Evolutionary conservation across 2,113 vertebrate genomes (phyloP), one percentile per base, ranked within the genome.

Genomic region (Silurus glanis): DNA sequence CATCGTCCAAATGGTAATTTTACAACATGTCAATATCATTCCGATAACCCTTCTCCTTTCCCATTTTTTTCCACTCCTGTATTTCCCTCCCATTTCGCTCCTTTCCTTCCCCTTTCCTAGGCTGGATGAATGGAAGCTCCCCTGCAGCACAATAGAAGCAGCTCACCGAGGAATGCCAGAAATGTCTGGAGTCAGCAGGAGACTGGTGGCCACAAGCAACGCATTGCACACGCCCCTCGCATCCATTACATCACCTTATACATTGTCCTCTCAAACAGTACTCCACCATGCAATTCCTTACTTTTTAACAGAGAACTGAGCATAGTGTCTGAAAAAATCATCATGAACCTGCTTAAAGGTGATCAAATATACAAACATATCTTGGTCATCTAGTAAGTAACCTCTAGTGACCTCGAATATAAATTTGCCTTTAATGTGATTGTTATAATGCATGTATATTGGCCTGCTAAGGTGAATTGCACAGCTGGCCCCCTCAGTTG

Each of bases 101-200:
- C 71, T 85, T 90, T 87, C 80, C 85, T 88, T 85, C 83, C 86
- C 83, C 19, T 87, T 85, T 87, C 81, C 81, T 84, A 80, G 61
- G 83, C 81, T 83, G 86, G 80, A 87, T 90, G 86, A 90, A 89
- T 87, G 83, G 87, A 87, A 79, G 84, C 75, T 90, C 86, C 80
- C 86, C 81, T 19, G 53, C 67, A 89, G 87, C 84, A 90, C 89
- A 90, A 89, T 90, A 69, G 83, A 87, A 87, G 81, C 86, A 51
- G 75, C 80, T 86, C 84, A 72, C 84, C 49, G 53, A 86, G 86
- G 89, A 90, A 90, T 90, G 89, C 72, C 81, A 87, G 88, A 87
- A 89, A 90, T 87, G 86, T 89, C 86, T 89, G 87, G 67, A 87
- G 89, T 90, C 89, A 90, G 89, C 89, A 90, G 82, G 89, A 89